Conservation (phyloP, 92 coral and sea anemone species). For the Phenganax marumi region DNA sequence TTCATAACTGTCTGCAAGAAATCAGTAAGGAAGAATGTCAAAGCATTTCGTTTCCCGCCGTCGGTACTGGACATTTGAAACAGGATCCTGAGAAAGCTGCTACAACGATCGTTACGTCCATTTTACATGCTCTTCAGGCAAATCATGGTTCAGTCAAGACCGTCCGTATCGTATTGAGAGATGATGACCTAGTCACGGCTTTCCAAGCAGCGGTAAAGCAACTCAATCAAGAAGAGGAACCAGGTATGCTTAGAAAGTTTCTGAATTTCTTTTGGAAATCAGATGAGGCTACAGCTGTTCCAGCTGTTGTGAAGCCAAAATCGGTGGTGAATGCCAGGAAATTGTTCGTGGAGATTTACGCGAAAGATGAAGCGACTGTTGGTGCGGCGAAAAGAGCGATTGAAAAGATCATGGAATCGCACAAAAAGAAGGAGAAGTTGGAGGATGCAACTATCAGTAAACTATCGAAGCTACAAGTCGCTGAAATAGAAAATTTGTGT, state of each 20-base stretch:
- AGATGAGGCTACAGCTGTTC: not conserved
- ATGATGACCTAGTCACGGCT: conserved; percentile 28
- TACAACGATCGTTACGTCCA: conserved; percentile 56
- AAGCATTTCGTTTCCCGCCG: conserved; percentile 71
- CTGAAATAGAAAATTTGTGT: conserved; percentile 42
- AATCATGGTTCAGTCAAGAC: conserved; percentile 41
- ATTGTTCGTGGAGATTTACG: conserved; percentile 19
- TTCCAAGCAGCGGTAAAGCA: conserved; percentile 29
- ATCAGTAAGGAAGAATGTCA: conserved; percentile 43
- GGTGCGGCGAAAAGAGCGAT: conserved; percentile 41
- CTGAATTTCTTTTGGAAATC: conserved; percentile 3
- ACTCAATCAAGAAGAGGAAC: conserved; percentile 29
- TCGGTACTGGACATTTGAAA: conserved; percentile 64
- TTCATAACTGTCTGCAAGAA: conserved; percentile 50
- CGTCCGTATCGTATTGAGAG: conserved; percentile 64
- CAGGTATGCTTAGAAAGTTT: conserved; percentile 28
- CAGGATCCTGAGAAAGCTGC: conserved; percentile 53
- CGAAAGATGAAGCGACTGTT: conserved; percentile 35
- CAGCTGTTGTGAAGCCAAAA: not conserved
- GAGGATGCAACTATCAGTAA: conserved; percentile 52
- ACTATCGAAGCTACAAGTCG: conserved; percentile 52
- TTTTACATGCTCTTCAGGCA: conserved; percentile 56
- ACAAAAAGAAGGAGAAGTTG: conserved; percentile 53
- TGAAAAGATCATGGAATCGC: conserved; percentile 40
- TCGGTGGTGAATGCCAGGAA: not conserved